Percentiles rank a stretch among this genome's conserved stretches.
These are phyloP conservation scores for Drosophila diplacantha DNA, from an alignment of 2,888 invertebrate species.

Conservation along the genomic window DNA sequence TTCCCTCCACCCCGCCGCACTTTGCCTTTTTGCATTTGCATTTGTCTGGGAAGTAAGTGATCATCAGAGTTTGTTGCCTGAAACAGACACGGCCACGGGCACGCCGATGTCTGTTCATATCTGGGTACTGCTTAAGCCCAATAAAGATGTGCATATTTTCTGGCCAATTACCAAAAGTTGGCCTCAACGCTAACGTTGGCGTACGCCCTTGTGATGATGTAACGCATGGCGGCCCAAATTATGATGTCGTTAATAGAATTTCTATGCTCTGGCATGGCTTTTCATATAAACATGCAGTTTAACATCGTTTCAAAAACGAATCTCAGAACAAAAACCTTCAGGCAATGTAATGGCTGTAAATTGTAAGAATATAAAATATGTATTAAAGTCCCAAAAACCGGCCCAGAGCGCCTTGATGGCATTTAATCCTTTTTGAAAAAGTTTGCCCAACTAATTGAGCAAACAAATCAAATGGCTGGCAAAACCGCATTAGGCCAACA, in stretches of 20 bases:
- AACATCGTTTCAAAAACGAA: no score
- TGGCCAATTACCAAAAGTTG: constrained; percentile 36
- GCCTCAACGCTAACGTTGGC: constrained; percentile 4
- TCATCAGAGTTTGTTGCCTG: constrained; percentile 36
- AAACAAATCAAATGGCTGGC: constrained; percentile 34
- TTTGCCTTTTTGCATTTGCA: constrained; percentile 1
- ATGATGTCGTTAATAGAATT: constrained; percentile 34
- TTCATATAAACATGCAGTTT: background rate
- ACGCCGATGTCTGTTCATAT: background rate
- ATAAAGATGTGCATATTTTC: constrained; percentile 44
- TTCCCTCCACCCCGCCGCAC: background rate
- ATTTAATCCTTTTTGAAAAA: constrained; percentile 39
- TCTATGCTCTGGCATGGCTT: constrained; percentile 4
- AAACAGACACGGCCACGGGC: constrained; percentile 15
- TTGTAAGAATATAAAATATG: constrained; percentile 23
- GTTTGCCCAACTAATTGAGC: constrained; percentile 37
- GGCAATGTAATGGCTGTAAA: background rate
- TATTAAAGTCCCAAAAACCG: constrained; percentile 6
- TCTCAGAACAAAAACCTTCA: background rate
- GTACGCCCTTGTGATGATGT: constrained; percentile 20
- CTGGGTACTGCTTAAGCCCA: constrained; percentile 30
- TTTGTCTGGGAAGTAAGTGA: constrained; percentile 27
- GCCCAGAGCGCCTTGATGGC: constrained; percentile 5
- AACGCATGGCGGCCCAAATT: constrained; percentile 23
- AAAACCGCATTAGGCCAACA: constrained; percentile 28